Percentiles rank a stretch among this genome's conserved stretches.
These are phyloP conservation scores for Shargacucullia verbasci DNA, from an alignment of 2,888 invertebrate species.

Conservation along the genomic window DNA sequence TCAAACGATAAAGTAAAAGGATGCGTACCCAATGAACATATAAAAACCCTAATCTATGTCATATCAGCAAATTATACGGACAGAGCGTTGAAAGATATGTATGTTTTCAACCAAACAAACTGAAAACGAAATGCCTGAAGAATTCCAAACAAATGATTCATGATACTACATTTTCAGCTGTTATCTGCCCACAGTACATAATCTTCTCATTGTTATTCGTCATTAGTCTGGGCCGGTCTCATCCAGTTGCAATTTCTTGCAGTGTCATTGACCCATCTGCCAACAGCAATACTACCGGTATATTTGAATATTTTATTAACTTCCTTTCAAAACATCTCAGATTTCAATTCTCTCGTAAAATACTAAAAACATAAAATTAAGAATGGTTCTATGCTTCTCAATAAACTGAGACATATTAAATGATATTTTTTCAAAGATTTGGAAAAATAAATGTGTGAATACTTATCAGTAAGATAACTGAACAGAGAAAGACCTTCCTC, in stretches of 20 bases:
- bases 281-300: conserved; percentile 39
- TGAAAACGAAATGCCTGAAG: conserved; percentile 7
- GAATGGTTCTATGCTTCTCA: too few relatives aligned
- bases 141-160: conserved; percentile 28
- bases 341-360: too few relatives aligned
- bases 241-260: conserved; percentile 26
- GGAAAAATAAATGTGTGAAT: too few relatives aligned
- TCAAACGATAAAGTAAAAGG: not conserved
- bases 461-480: too few relatives aligned
- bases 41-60: not conserved
- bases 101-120: not conserved
- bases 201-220: conserved; percentile 24
- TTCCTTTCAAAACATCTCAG: too few relatives aligned
- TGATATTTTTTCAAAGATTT: too few relatives aligned
- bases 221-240: conserved; percentile 28
- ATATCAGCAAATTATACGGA: not conserved
- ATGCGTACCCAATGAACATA: not conserved
- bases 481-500: too few relatives aligned
- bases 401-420: too few relatives aligned
- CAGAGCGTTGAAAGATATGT: not conserved
- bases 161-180: conserved; percentile 32
- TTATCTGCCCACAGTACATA: conserved; percentile 29
- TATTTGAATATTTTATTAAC: too few relatives aligned
- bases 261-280: conserved; percentile 39
- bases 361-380: too few relatives aligned